Conservation (phyloP, 2,113 vertebrate species). For the Paratilapia polleni region DNA sequence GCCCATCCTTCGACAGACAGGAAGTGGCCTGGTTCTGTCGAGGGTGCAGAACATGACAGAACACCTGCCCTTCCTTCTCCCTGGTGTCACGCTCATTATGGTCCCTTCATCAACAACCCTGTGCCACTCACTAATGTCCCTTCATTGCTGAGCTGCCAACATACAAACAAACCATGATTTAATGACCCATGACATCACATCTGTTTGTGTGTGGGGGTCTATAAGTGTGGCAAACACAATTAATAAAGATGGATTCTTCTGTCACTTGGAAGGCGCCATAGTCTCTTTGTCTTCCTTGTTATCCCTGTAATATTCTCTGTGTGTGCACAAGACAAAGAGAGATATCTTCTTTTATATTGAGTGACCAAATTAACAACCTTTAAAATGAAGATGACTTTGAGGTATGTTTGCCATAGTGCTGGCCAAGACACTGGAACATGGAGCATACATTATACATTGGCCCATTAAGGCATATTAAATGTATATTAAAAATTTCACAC, state of each 20-base stretch:
- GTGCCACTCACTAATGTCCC: constrained; percentile 57
- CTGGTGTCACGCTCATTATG: constrained; percentile 63
- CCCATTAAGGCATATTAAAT: constrained; percentile 77
- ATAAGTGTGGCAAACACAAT: constrained; percentile 44
- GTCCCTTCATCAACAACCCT: constrained; percentile 65
- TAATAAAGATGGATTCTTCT: constrained; percentile 57
- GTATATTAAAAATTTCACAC: constrained; percentile 77
- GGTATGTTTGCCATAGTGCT: constrained; percentile 44
- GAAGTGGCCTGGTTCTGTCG: constrained; percentile 71
- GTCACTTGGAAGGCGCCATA: constrained; percentile 8
- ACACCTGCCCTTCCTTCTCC: constrained; percentile 59
- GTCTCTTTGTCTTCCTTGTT: constrained; percentile 50
- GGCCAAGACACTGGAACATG: constrained; percentile 49
- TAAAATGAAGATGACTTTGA: constrained; percentile 67
- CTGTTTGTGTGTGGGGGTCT: constrained; percentile 60
- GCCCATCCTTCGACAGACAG: constrained; percentile 8
- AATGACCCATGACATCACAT: constrained; percentile 74
- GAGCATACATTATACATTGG: constrained; percentile 66
- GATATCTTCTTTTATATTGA: constrained; percentile 27
- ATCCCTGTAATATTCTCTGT: constrained; percentile 8
- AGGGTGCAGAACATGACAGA: constrained; percentile 57
- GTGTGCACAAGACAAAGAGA: constrained; percentile 22
- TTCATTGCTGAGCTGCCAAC: constrained; percentile 58
- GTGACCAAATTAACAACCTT: constrained; percentile 60
- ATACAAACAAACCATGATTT: constrained; percentile 66